Evolutionary conservation across 2,113 vertebrate genomes (phyloP).

Genomic region (Meles meles): DNA sequence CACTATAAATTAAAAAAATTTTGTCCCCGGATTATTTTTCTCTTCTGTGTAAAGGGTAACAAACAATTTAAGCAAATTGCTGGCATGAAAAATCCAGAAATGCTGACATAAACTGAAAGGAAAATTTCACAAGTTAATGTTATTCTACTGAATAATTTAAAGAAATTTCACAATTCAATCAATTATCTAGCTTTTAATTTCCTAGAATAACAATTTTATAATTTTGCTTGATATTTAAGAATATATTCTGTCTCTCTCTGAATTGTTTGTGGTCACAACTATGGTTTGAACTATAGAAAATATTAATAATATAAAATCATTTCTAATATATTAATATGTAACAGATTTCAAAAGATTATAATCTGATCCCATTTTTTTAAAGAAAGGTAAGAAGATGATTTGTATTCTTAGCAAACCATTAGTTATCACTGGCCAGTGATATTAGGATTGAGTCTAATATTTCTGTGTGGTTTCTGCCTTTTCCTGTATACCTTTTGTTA

Average conservation of each 20-base stretch:
- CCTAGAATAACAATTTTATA: not conserved
- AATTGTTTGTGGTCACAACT: not conserved
- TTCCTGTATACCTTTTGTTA: not conserved
- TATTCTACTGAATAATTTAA: not conserved
- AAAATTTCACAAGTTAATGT: not conserved
- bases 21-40: not conserved
- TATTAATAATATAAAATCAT: not conserved
- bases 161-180: conserved; percentile 1
- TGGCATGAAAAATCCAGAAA: conserved; percentile 2
- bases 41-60: not conserved
- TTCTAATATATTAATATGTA: not conserved
- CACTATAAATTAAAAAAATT: not conserved
- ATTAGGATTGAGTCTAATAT: not conserved
- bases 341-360: not conserved
- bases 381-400: not conserved
- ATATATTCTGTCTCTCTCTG: not conserved
- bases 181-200: conserved; percentile 15
- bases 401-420: not conserved
- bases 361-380: not conserved
- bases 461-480: not conserved
- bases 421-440: not conserved
- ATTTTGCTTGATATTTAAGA: not conserved
- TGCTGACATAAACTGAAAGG: not conserved
- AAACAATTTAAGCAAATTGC: not conserved
- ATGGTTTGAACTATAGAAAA: not conserved